Evolutionary conservation across 92 coral and sea anemone genomes (phyloP), one percentile per base, ranked within the genome.

Genomic region (Meandrina meandrites): DNA sequence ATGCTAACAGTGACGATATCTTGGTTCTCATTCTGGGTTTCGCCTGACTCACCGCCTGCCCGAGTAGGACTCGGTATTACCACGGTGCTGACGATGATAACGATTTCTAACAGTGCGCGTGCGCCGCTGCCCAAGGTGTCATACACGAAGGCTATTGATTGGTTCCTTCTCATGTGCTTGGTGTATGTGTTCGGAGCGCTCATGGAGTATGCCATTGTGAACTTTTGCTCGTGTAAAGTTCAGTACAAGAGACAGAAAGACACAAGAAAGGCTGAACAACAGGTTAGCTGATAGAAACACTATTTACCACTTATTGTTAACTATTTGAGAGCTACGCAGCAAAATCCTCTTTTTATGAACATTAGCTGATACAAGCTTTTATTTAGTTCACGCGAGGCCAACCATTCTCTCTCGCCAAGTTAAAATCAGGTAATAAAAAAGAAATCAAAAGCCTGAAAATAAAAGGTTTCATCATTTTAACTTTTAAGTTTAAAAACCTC

Each of bases 61-160:
- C 96, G 99, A 76, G 98, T 97, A 32, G 99, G 96, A 82, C 93
- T 97, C 88, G 99, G 99, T 24, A 97, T 97, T 80, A 97, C 99
- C 34, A 95, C 99, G 1, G 98, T 96, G 28, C 86, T 97, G 48
- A 97, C 99, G 5, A 97, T 97, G 99, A 94, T 95, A 36, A 97
- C 98, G 22, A 97, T 95, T 86, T 93, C 98, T 9, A 96, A 96
- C 91, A 97, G 99, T 82, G 99, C 99, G 60, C 99, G 99, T 67
- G 99, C 98, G 76, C 98, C 98, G 30, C 85, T 97, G 47, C 99
- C 99, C 34, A 96, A 96, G 90, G 99, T 97, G 16, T 92, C 95
- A 15, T 92, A 92, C 84, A 94, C 94, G 12, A 97, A 97, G 82
- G 99, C 99, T 15, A 97, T 97, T 78, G 99, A 97, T 88, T 97